A percentile compares a stretch with the other conserved stretches of the same genome.
Evolutionary conservation across 2,113 vertebrate species (phyloP).

Genomic region (Peromyscus californicus): DNA sequence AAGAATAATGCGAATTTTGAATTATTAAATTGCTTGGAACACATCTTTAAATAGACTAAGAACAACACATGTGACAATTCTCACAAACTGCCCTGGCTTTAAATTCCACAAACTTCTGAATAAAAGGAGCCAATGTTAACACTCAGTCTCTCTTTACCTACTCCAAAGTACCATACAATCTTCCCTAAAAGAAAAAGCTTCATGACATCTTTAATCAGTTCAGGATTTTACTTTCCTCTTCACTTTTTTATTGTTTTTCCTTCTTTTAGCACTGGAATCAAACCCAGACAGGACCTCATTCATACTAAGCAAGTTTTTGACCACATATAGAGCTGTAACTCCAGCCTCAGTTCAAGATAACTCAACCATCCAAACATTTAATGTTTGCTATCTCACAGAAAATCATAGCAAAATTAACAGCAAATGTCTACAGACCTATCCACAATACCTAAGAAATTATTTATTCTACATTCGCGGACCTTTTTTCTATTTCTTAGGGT

Average conservation of each 20-base stretch:
- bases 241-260: background rate
- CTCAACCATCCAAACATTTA: conserved; percentile 39
- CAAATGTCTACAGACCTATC: background rate
- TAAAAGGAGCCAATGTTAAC: background rate
- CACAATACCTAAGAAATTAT: conserved; percentile 33
- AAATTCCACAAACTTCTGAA: conserved; percentile 13
- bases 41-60: conserved; percentile 16
- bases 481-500: conserved; percentile 6
- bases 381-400: conserved; percentile 6
- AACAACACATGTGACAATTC: conserved; percentile 39
- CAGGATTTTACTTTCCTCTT: background rate
- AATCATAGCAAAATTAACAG: background rate
- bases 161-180: conserved; percentile 22
- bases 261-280: background rate
- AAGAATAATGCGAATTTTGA: conserved; percentile 15
- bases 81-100: conserved; percentile 25
- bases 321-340: background rate
- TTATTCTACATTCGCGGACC: background rate
- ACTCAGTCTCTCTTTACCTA: background rate
- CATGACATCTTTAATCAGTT: background rate
- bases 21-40: conserved; percentile 48
- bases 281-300: background rate
- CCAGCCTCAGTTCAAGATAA: background rate
- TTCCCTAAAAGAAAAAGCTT: conserved; percentile 38
- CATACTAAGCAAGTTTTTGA: background rate